Base-by-base conservation (phyloP, 2,113 vertebrate species). In the Siniperca chuatsi region DNA sequence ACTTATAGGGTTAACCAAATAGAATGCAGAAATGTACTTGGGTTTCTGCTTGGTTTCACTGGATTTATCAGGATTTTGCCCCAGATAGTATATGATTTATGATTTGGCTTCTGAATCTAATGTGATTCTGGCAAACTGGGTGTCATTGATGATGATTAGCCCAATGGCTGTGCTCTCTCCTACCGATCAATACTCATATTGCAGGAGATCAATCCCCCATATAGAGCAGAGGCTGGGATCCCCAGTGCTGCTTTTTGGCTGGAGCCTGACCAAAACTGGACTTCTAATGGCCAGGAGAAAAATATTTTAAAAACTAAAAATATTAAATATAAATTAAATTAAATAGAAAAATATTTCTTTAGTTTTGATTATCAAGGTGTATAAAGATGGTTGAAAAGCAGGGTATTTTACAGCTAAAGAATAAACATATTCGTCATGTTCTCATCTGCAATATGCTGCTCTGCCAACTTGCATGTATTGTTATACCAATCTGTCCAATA, bases 131-230 rank as follows among this genome's bases (percentile, higher is more conserved):
- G 72, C 35, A 90, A 84, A 42, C 42, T 71, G 81, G 78, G 57
- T 48, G 16, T 44, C 71, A 85, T 71, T 79, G 81, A 90, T 92
- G 74, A 86, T 86, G 76, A 90, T 90, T 86, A 90, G 87, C 64
- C 64, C 69, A 61, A n/a, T 82, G 82, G 81, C 82, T 79, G 50
- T 57, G 67, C 75, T 75, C 70, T 83, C 72, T 86, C 80, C 84
- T 88, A 79, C 86, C 10, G 70, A 93, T 94, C 94, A 90, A 95
- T 94, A 91, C 83, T 87, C 57, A 87, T 91, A 86, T 70, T 90
- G 76, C 35, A 48, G 70, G 18, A 57, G 71, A 89, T 93, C 90
- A 87, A 90, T 91, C 58, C 46, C 57, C 35, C 75, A 78, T 82
- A 65, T 72, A 55, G 71, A 88, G 55, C 76, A 16, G 46, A 37